phyloP scores from a whole-genome alignment of 2,888 invertebrate species.

The Adela reaumurella region DNA sequence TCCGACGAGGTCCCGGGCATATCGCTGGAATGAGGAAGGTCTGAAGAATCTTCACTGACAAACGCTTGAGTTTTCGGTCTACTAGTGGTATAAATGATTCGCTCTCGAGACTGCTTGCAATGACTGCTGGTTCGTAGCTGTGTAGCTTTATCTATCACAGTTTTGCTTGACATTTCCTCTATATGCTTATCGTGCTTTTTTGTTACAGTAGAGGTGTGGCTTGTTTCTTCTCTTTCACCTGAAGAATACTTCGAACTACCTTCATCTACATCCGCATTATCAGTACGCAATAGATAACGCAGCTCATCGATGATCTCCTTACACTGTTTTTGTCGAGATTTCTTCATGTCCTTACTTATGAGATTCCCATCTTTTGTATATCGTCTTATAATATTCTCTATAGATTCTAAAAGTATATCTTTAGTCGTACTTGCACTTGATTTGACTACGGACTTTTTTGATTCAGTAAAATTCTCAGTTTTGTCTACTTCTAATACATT shows the following conservation, averaged over 20 bases:
- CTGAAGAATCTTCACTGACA: conserved; percentile 23
- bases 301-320: conserved; percentile 38
- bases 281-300: conserved; percentile 41
- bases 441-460: not conserved
- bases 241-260: conserved; percentile 3
- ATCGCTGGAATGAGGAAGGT: conserved; percentile 27
- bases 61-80: not conserved
- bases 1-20: conserved; percentile 34
- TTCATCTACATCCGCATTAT: conserved; percentile 16
- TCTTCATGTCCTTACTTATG: conserved; percentile 30
- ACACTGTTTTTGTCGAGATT: conserved; percentile 20
- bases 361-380: conserved; percentile 35
- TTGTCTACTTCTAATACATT: not conserved
- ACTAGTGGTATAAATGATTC: not conserved
- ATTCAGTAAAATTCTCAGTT: not conserved
- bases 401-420: conserved; percentile 32
- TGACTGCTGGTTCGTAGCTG: not conserved
- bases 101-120: not conserved
- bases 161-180: not conserved
- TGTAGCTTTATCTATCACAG: not conserved
- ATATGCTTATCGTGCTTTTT: too few relatives aligned
- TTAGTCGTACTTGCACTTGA: conserved; percentile 8
- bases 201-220: not conserved
- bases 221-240: not conserved
- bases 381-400: conserved; percentile 39